Conservation (phyloP, 1,140 invertebrate species). For the Pseudoatta argentina region DNA sequence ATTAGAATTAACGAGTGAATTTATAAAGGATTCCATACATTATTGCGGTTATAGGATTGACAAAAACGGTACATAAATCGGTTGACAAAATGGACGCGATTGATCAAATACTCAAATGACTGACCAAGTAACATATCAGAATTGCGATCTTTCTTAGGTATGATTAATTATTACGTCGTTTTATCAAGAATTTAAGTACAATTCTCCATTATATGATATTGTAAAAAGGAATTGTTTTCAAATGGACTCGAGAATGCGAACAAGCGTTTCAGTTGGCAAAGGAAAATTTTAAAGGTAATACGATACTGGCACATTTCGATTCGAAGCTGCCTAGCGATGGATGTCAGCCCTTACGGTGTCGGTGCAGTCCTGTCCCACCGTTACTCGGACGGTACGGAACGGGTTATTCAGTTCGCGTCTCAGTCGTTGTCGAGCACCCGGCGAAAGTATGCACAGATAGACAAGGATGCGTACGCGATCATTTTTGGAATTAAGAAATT, state of each 20-base stretch:
- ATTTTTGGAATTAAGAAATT: background rate
- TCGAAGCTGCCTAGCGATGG: slow-evolving; percentile 76
- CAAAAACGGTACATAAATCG: slow-evolving; percentile 58
- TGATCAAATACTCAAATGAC: slow-evolving; percentile 47
- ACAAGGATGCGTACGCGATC: background rate
- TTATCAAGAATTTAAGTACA: slow-evolving; percentile 47
- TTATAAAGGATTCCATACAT: slow-evolving; percentile 64
- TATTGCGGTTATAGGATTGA: slow-evolving; percentile 77
- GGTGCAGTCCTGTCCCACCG: background rate
- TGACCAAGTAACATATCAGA: slow-evolving; percentile 71
- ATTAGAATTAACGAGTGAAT: background rate
- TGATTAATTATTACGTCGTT: slow-evolving; percentile 63
- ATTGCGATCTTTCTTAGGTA: slow-evolving; percentile 50
- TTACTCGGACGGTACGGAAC: background rate
- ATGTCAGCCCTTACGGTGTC: background rate
- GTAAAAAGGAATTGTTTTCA: slow-evolving; percentile 65
- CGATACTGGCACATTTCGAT: slow-evolving; percentile 80
- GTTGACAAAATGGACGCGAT: slow-evolving; percentile 68
- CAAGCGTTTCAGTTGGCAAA: slow-evolving; percentile 76
- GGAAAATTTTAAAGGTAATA: slow-evolving; percentile 64
- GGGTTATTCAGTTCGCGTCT: background rate
- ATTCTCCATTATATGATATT: slow-evolving; percentile 71
- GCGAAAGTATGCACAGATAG: background rate
- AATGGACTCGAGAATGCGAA: slow-evolving; percentile 69
- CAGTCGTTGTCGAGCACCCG: background rate